Evolutionary conservation across 1,140 invertebrate species (phyloP), one percentile per base, ranked within the genome.

Genomic region (Drosophila pandora): DNA sequence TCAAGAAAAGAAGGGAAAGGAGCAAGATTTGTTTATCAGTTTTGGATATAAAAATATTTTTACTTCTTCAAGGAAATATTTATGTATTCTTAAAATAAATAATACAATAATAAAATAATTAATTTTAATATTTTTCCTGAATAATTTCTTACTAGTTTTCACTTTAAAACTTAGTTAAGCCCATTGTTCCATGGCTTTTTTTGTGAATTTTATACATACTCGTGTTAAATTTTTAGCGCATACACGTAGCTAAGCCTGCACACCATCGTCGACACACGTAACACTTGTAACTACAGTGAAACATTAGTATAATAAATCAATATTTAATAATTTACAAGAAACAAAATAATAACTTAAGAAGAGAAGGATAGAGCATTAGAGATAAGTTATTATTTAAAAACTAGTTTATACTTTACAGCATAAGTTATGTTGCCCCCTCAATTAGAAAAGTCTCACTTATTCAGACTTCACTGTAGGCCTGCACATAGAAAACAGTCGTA

Each of bases 161-260:
- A 34, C 47, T 65, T 23, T 34, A 28, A 28, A 28, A 28, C 25
- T 6, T 28, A 28, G 7, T 1, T 6, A 6, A 1, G 2, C 17
- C 49, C 59, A 37, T 17, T 53, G 72, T 61, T 37, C 22, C 45
- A 37, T 49, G 54, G 60, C 32, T 22, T 37, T 48, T 53, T 60
- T 81, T 80, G 71, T 43, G n/a, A 43, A 17, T 81, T 76, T 72
- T 72, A 73, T 67, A 76, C 60, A 34, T 30, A 34, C 68, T 72
- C 62, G 67, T 22, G 43, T 76, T 76, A 60, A 79, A 68, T 48
- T 72, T 37, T 60, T 49, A 60, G 71, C 55, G 58, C 32, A 54
- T 30, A 69, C 43, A 54, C 69, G 59, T 70, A 68, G 76, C 54
- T 50, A 22, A 54, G 30, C 12, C 39, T 23, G 43, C 17, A 22